These are phyloP conservation scores for Neoarius graeffei DNA, from an alignment of 2,113 vertebrate species.

Conservation along the genomic window DNA sequence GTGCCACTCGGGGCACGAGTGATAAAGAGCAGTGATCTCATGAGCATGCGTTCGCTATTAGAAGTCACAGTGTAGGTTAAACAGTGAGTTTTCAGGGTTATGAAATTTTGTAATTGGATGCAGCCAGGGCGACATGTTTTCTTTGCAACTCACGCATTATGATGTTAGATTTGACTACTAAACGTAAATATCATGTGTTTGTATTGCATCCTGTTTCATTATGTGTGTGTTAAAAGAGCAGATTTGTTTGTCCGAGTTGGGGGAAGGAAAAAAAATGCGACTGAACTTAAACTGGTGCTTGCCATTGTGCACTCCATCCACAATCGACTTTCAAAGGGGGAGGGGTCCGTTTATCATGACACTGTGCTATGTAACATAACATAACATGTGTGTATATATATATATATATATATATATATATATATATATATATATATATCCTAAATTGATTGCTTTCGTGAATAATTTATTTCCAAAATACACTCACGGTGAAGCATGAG, in stretches of 20 bases:
- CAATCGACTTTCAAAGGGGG: slow-evolving; percentile 32
- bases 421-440: neutral
- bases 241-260: neutral
- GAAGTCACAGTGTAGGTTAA: neutral
- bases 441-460: slow-evolving; percentile 18
- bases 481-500: neutral
- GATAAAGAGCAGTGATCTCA: slow-evolving; percentile 18
- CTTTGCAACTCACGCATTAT: neutral
- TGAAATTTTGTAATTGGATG: neutral
- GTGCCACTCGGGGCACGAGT: slow-evolving; percentile 1
- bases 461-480: slow-evolving; percentile 12
- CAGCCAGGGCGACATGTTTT: neutral
- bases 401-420: too few relatives aligned
- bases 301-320: slow-evolving; percentile 28
- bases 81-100: neutral
- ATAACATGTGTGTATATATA: too few relatives aligned
- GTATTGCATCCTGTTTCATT: neutral
- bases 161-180: neutral
- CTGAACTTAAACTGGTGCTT: neutral
- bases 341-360: slow-evolving; percentile 35
- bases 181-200: neutral
- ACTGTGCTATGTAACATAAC: slow-evolving; percentile 4
- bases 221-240: neutral
- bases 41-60: too few relatives aligned
- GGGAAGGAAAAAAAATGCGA: too few relatives aligned